These are phyloP conservation scores for Champsocephalus esox DNA, from an alignment of 2,797 vertebrate genomes.

Conservation along the genomic window DNA sequence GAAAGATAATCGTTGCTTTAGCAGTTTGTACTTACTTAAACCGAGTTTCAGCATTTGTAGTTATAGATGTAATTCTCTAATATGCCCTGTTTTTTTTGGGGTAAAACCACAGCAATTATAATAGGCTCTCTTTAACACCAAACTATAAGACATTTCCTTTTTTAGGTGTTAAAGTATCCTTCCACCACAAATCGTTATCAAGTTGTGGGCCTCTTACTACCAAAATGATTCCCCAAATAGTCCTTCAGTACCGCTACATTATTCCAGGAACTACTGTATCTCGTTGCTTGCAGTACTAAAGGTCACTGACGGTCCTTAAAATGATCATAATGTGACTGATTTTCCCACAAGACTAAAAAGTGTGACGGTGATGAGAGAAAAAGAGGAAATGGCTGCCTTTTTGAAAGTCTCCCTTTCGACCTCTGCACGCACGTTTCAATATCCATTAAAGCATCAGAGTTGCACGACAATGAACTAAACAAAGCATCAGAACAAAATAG, in stretches of 20 bases:
- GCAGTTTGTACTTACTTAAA: not conserved
- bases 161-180: not conserved
- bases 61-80: not conserved
- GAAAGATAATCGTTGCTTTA: not conserved
- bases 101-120: too few relatives aligned
- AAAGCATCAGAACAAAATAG: constrained; percentile 17
- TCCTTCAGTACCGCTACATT: not conserved
- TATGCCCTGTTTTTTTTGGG: not conserved
- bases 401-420: constrained; percentile 14
- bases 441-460: constrained; percentile 12
- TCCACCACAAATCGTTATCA: not conserved
- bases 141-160: not conserved
- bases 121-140: too few relatives aligned
- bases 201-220: not conserved
- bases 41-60: not conserved
- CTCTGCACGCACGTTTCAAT: constrained; percentile 15
- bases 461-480: constrained; percentile 17
- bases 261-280: not conserved
- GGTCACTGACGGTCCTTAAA: constrained; percentile 11
- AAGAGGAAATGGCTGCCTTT: not conserved
- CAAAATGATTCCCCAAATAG: not conserved
- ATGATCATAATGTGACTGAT: constrained; percentile 1
- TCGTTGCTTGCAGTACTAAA: not conserved
- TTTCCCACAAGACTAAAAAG: constrained; percentile 9
- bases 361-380: not conserved